Evolutionary conservation across 2,113 vertebrate genomes (phyloP), one percentile per base, ranked within the genome.

Genomic region (Pseudorasbora parva): DNA sequence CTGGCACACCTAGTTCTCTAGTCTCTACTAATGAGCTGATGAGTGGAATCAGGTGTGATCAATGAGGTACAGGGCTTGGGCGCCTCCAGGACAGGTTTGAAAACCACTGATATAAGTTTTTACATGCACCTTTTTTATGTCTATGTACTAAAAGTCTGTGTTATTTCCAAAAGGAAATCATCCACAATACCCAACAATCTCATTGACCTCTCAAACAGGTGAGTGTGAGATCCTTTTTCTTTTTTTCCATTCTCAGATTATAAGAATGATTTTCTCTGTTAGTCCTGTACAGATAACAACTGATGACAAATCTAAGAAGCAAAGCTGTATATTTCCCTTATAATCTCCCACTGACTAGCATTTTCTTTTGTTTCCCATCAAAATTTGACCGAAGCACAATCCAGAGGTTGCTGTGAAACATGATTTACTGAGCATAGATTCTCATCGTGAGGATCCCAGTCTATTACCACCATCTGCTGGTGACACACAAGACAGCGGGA

Each of bases 401-500:
- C n/a, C 68, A 14, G 41, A 71, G 68, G 41, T 23, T 15, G n/a
- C 43, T 47, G 5, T 14, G 68, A 45, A 69, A n/a, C 30, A 23
- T 72, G 57, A 33, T 12, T 66, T 25, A 66, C 27, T 8, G 25
- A 33, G 12, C 15, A 5, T 64, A 14, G 11, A 5, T 14, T 41
- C 69, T 54, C 51, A 54, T 8, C 7, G 30, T 54, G 43, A 62
- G 59, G 41, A 79, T 47, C 30, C 23, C 59, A 77, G 87, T 85
- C 74, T 56, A n/a, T 82, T 88, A 88, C 77, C 80, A 12, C 85
- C 87, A 88, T 82, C 87, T 88, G 78, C 87, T 88, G 87, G 87
- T 82, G 51, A 85, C 33, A n/a, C 21, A 57, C 21, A 25, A 79
- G 10, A 79, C 15, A 37, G 15, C 57, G 3, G 17, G 7, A 17